phyloP scores from a whole-genome alignment of 2,113 vertebrate species.

The Callopanchax toddi region DNA sequence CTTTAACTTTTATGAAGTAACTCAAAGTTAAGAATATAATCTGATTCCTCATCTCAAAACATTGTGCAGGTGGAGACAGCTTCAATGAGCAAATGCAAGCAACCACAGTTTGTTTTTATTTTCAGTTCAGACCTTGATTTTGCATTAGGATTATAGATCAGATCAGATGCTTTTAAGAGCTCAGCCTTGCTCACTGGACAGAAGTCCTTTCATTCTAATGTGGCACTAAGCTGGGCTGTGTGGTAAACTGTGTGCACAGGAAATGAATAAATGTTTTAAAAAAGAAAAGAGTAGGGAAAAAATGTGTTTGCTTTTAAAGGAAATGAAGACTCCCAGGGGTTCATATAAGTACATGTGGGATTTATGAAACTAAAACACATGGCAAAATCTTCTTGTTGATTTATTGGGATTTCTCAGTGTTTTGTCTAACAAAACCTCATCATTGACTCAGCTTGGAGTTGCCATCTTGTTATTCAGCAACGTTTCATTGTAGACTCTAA shows the following conservation, averaged over 20 bases:
- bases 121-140: too few relatives aligned
- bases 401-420: constrained; percentile 12
- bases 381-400: constrained; percentile 5
- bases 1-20: too few relatives aligned
- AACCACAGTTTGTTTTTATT: too few relatives aligned
- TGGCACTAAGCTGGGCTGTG: constrained; percentile 11
- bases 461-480: constrained; percentile 26
- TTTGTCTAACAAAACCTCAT: constrained; percentile 5
- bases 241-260: not conserved
- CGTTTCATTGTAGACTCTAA: constrained; percentile 7
- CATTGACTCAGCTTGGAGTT: constrained; percentile 14
- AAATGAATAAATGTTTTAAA: not conserved
- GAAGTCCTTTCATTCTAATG: constrained; percentile 19
- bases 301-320: constrained; percentile 6
- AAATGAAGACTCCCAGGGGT: constrained; percentile 14
- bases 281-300: not conserved
- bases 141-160: not conserved
- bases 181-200: constrained; percentile 14
- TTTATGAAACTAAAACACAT: constrained; percentile 5
- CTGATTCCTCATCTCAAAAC: too few relatives aligned
- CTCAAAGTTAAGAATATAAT: too few relatives aligned
- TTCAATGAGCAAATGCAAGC: too few relatives aligned
- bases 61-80: too few relatives aligned
- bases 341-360: constrained; percentile 35
- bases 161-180: constrained; percentile 29